A percentile compares a stretch with the other conserved stretches of the same genome.
phyloP scores from a whole-genome alignment of 2,113 vertebrate species.

The Pyxicephalus adspersus region DNA sequence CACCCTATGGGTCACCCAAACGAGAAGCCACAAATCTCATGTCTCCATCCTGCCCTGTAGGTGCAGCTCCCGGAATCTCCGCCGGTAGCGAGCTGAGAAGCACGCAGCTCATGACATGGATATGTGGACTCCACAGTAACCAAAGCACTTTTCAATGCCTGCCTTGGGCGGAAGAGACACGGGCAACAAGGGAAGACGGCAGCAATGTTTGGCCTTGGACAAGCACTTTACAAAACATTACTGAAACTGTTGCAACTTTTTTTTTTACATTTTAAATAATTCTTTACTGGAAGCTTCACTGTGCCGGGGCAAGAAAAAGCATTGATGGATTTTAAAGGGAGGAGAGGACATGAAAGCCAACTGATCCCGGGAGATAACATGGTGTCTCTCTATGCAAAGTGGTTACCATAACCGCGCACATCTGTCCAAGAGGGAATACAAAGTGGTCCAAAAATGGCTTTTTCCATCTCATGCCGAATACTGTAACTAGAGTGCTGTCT shows the following conservation, averaged over 20 bases:
- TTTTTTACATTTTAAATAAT: conserved; percentile 20
- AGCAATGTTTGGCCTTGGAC: conserved; percentile 36
- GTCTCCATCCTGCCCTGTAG: conserved; percentile 53
- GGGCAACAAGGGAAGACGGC: conserved; percentile 15
- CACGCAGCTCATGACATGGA: conserved; percentile 51
- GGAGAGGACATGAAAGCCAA: conserved; percentile 2
- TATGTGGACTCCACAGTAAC: conserved; percentile 71
- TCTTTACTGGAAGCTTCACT: conserved; percentile 49
- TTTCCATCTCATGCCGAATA: not conserved
- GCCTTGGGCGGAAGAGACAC: conserved; percentile 55
- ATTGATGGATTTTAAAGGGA: conserved; percentile 29
- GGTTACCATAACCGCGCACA: conserved; percentile 8
- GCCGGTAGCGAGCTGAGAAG: conserved; percentile 59
- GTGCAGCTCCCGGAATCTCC: conserved; percentile 53
- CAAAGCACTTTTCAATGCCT: conserved; percentile 81
- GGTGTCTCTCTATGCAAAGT: conserved; percentile 39
- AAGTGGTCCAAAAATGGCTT: not conserved
- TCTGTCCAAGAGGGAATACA: conserved; percentile 13
- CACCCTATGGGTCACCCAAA: conserved; percentile 57
- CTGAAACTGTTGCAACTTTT: conserved; percentile 32
- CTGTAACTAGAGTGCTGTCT: conserved; percentile 1
- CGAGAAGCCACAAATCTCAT: conserved; percentile 57
- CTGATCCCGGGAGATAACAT: not conserved
- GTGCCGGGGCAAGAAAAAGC: conserved; percentile 43
- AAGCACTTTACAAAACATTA: conserved; percentile 63